Base-by-base conservation (phyloP, 30 jellyfish, hydroid and myxozoan genomes). In the Pseudorhiza aurosa region DNA sequence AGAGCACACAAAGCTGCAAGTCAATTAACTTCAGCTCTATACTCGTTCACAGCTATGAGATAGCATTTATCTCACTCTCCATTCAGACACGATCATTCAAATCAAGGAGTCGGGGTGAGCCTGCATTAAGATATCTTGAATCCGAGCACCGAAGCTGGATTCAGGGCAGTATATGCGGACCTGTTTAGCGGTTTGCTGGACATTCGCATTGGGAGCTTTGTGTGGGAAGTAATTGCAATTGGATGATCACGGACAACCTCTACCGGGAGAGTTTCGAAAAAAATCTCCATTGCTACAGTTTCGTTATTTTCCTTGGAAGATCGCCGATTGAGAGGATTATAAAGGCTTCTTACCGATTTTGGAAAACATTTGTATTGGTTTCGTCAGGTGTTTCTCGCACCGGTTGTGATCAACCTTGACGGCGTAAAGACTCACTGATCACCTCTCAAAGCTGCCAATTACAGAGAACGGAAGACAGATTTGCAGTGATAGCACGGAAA, bases 71-170 rank as follows among this genome's bases (percentile, higher is more conserved):
- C 24, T 6, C 67, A 15, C 36, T 6, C 2, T 2, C 67, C 4
- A 53, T 53, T 18, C 67, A 53, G 67, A 2, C 2, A 21, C 29
- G 35, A 4, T 19, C 36, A 53, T 31, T 51, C 60, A 74, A 14
- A 36, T 33, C 63, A 29, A 35, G 26, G 28, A 62, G 77, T 62
- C 46, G 74, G 53, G 19, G 43, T 64, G 47, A 62, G 72, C 82
- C 32, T 75, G 81, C n/a, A n/a, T n/a, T n/a, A 60, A 77, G 60
- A 49, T 68, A n/a, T 18, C 36, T 65, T 77, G 89, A 77, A 76
- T 76, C 15, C 88, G 79, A 76, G 42, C 88, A 76, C 88, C 88
- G 58, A 15, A 15, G n/a, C 47, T 35, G 78, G 65, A 76, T 42
- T 76, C 58, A 42, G 82, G 36, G 25, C 22, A 35, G 19, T 58